These are phyloP conservation scores for Mythimna ferrago DNA, from an alignment of 2,888 invertebrate species.

Conservation along the genomic window DNA sequence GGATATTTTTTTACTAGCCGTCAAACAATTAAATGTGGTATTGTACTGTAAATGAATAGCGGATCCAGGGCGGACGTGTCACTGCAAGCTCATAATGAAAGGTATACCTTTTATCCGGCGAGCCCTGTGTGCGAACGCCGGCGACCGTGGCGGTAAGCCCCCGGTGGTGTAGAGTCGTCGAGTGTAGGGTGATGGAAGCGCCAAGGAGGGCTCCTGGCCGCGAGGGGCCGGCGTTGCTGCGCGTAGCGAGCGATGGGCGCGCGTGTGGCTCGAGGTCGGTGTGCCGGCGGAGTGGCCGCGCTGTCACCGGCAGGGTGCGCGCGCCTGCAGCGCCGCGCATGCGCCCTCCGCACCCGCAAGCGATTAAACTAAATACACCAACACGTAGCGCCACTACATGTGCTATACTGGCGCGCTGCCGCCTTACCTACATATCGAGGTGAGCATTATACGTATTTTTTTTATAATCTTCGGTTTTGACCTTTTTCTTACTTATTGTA, in stretches of 20 bases:
- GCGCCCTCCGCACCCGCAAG: conserved; percentile 73
- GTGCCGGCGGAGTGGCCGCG: conserved; percentile 86
- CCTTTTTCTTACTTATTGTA: conserved; percentile 33
- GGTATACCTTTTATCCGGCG: conserved; percentile 86
- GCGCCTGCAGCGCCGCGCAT: conserved; percentile 85
- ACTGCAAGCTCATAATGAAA: conserved; percentile 68
- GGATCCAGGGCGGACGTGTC: conserved; percentile 77
- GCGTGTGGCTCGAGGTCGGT: conserved; percentile 86
- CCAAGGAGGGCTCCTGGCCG: conserved; percentile 88
- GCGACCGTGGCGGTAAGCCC: conserved; percentile 80
- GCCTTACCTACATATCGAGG: conserved; percentile 69
- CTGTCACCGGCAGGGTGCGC: conserved; percentile 78
- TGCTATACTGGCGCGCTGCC: conserved; percentile 70
- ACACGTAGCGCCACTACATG: conserved; percentile 71
- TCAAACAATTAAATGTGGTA: conserved; percentile 73
- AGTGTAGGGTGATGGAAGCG: conserved; percentile 80
- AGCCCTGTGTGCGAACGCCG: conserved; percentile 86
- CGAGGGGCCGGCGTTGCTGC: conserved; percentile 89
- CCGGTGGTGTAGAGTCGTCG: conserved; percentile 76
- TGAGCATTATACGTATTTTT: conserved; percentile 64
- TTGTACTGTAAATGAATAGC: conserved; percentile 75
- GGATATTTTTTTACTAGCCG: conserved; percentile 62
- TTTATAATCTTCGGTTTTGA: conserved; percentile 54
- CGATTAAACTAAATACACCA: conserved; percentile 65
- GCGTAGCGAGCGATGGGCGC: conserved; percentile 84